phyloP scores from a whole-genome alignment of 2,888 invertebrate species.

The Sphaerophoria taeniata region DNA sequence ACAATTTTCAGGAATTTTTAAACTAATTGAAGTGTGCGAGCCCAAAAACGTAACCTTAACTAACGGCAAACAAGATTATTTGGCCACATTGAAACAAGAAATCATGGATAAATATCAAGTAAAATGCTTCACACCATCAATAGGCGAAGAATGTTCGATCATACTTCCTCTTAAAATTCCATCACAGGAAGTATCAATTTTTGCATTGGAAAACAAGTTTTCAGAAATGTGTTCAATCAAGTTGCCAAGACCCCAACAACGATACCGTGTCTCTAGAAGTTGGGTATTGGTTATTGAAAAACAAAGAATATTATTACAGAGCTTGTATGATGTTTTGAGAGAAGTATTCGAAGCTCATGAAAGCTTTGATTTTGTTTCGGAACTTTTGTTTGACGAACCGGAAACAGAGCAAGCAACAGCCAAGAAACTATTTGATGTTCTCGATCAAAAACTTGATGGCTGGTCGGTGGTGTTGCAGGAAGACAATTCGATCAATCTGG shows the following conservation, averaged over 20 bases:
- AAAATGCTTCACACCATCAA: neutral
- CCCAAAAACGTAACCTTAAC: neutral
- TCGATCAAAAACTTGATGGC: neutral
- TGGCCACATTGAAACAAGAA: neutral
- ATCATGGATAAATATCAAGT: neutral
- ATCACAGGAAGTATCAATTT: neutral
- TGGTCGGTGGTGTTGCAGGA: neutral
- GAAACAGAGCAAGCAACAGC: neutral
- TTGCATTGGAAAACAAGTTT: neutral
- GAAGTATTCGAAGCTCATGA: neutral
- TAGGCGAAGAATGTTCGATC: neutral
- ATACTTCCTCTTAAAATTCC: neutral
- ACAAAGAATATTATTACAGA: slow-evolving; percentile 5
- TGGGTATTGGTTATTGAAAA: neutral
- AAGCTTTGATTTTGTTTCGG: neutral
- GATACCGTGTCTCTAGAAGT: neutral
- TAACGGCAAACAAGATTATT: neutral
- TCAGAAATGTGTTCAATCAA: neutral
- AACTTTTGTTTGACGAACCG: neutral
- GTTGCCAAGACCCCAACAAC: neutral
- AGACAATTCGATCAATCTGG: neutral
- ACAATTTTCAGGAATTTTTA: slow-evolving; percentile 3
- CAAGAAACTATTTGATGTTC: neutral
- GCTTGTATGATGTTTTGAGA: neutral
- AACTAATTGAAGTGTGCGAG: slow-evolving; percentile 9